Base-by-base conservation (phyloP, 1,140 invertebrate species). In the Philaenus spumarius region DNA sequence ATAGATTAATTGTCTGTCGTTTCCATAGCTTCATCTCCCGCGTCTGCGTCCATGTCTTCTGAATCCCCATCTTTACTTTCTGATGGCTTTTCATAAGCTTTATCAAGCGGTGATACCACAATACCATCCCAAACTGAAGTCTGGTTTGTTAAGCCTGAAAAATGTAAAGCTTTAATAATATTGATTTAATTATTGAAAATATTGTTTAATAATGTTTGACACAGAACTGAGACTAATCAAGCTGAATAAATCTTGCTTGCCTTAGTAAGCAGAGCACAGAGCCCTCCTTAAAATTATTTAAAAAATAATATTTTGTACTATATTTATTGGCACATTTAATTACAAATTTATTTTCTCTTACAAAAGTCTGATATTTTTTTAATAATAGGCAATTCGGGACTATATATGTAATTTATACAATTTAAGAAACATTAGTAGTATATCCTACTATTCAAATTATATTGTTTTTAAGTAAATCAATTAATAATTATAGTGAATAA, bases 61-160 rank as follows among this genome's bases (percentile, higher is more conserved):
- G 75, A 76, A n/a, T 78, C 77, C 48, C 79, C 77, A 52, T 75
- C 76, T 59, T 81, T 79, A 55, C 78, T 77, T 55, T 84, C 81
- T 1, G 76, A 74, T 22, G 82, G 78, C 58, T 81, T 78, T 64
- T 93, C 89, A 72, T 95, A 98, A 0, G 93, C 94, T 64, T 90
- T 86, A 43, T 92, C 90, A 4, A 95, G 78, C 0, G 94, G 93
- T 14, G 90, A 91, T 0, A 97, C 92, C 5, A 96, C 91, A 1
- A 97, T 90, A 0, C 92, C 93, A 69, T 95, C 86, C 93, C 93
- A 97, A 7, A 96, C 90, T 22, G 90, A 87, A 79, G 90, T 89
- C 70, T 90, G 92, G 4, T 84, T 86, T 1, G 90, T 62, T 17
- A 66, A 46, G 46, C 48, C 66, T 64, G 50, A 39, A 60, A 64